phyloP scores from a whole-genome alignment of 2,797 vertebrate species.

The Pipistrellus pygmaeus region DNA sequence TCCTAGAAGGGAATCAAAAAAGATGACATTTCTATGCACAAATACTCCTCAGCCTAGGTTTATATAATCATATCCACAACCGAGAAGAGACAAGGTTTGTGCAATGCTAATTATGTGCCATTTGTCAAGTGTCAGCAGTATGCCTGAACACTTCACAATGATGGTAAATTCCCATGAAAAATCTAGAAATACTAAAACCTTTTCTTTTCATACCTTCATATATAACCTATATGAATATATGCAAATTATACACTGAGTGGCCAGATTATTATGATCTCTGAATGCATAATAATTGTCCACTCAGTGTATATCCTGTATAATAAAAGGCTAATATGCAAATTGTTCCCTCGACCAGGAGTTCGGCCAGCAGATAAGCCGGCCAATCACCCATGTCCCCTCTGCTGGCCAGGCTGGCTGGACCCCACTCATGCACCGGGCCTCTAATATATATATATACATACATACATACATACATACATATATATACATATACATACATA shows the following conservation, averaged over 20 bases:
- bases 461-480: too few species aligned
- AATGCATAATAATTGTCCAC: too few species aligned
- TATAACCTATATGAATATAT: background rate
- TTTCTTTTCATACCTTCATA: constrained; percentile 55
- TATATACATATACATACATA: too few species aligned
- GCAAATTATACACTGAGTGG: background rate
- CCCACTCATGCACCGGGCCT: too few species aligned
- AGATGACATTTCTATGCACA: constrained; percentile 61
- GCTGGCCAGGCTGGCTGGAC: too few species aligned
- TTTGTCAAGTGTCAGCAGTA: constrained; percentile 52
- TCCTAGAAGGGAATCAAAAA: constrained; percentile 45
- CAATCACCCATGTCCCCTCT: too few species aligned
- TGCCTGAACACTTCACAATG: constrained; percentile 44
- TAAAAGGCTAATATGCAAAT: too few species aligned
- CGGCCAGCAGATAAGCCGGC: too few species aligned
- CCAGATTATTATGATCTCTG: too few species aligned
- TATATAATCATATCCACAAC: constrained; percentile 60
- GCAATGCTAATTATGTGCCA: constrained; percentile 56
- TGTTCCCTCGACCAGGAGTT: too few species aligned
- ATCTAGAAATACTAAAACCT: background rate
- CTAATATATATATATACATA: too few species aligned
- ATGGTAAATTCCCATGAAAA: background rate
- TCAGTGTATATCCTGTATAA: too few species aligned
- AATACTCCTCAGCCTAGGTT: constrained; percentile 54
- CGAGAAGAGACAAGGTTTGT: constrained; percentile 51